phyloP scores from a whole-genome alignment of 2,888 invertebrate species.

The Rhamphomyia laevipes region DNA sequence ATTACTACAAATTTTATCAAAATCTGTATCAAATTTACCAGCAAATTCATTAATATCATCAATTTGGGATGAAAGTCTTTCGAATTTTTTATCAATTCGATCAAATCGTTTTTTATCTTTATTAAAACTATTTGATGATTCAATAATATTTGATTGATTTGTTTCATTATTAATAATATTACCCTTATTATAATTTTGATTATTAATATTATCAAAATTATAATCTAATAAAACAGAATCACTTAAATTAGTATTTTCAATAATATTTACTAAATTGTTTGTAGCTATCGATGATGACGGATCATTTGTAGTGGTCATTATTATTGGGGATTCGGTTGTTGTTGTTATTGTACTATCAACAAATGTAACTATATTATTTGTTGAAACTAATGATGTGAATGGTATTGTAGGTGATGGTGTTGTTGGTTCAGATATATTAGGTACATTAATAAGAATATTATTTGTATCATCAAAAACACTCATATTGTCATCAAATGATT shows the following conservation, averaged over 20 bases:
- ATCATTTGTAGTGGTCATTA: background rate
- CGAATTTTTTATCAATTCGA: conserved; percentile 34
- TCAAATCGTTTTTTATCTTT: conserved; percentile 20
- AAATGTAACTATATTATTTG: background rate
- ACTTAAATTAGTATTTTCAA: background rate
- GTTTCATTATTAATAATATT: background rate
- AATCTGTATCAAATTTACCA: conserved; percentile 28
- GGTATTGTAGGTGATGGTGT: conserved; percentile 1
- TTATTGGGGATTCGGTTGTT: no score
- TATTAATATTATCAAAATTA: no score
- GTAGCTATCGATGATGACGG: background rate
- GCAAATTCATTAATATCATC: conserved; percentile 27
- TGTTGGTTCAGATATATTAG: background rate
- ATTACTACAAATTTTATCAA: conserved; percentile 29
- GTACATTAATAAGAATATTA: conserved; percentile 3
- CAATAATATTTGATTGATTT: background rate
- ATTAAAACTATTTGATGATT: conserved; percentile 12
- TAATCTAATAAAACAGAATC: no score
- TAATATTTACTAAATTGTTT: background rate
- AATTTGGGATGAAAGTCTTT: conserved; percentile 29
- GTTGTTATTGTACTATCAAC: background rate
- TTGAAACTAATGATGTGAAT: background rate
- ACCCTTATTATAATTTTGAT: no score
- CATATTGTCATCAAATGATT: conserved; percentile 36
- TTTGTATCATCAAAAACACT: conserved; percentile 30